Conservation (phyloP, 2,113 vertebrate genomes). For the Podarcis muralis region DNA sequence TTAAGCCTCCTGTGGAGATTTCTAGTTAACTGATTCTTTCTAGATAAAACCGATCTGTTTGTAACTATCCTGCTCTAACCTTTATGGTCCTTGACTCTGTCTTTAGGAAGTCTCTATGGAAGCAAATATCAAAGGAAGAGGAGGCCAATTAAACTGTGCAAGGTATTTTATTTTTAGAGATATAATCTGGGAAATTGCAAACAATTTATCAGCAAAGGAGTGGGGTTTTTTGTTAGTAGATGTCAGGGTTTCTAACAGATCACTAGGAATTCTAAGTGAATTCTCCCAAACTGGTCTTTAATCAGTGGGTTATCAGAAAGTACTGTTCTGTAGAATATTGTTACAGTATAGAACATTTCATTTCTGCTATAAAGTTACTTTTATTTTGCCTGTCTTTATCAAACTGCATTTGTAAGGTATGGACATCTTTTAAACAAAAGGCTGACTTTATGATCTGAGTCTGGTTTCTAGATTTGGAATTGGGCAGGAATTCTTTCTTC, state of each 20-base stretch:
- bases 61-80: slow-evolving; percentile 12
- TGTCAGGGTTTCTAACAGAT: background rate
- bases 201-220: slow-evolving; percentile 11
- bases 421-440: background rate
- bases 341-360: background rate
- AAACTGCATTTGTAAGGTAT: background rate
- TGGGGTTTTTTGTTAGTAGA: background rate
- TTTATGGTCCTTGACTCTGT: slow-evolving; percentile 7
- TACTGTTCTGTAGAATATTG: background rate
- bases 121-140: slow-evolving; percentile 29
- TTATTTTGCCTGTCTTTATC: slow-evolving; percentile 25
- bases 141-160: background rate
- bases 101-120: background rate
- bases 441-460: background rate
- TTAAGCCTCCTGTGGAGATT: slow-evolving; percentile 4
- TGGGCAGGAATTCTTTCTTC: background rate
- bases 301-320: background rate
- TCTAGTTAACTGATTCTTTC: slow-evolving; percentile 32
- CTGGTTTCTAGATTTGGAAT: background rate
- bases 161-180: slow-evolving; percentile 54
- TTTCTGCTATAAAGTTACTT: slow-evolving; percentile 23
- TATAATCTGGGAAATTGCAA: background rate
- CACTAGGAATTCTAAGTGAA: background rate
- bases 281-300: background rate
- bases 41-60: slow-evolving; percentile 23